Evolutionary conservation across 2,888 invertebrate species (phyloP), one percentile per base, ranked within the genome.

Genomic region (Eudasyphora cyanicolor): DNA sequence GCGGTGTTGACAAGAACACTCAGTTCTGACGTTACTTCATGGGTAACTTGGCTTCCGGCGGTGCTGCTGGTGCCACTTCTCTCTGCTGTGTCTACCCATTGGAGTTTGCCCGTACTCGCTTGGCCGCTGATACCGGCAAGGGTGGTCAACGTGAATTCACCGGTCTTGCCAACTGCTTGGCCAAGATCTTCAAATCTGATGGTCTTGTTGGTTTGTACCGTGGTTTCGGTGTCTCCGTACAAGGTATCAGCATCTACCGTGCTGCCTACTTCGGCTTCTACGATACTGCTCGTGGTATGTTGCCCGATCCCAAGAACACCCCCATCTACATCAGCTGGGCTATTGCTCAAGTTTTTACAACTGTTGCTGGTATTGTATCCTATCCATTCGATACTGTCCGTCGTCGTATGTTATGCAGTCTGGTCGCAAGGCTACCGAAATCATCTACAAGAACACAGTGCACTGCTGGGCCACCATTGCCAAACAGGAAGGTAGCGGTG

Each of bases 321-420:
- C n/a, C n/a, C n/a, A n/a, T n/a, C n/a, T 94, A 98, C 89, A 94
- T 98, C 91, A 98, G 98, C 90, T 98, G 98, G 97, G 96, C 96
- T 92, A 98, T 98, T 92, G 97, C 98, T 88, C 97, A 96, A 93
- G 95, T 87, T 88, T 97, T 97, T 84, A n/a, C n/a, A n/a, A n/a
- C n/a, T n/a, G n/a, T n/a, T n/a, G n/a, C n/a, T n/a, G n/a, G n/a
- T n/a, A n/a, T 99, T 92, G 95, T 98, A 84, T 98, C 98, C 57
- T 98, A 99, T 94, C 98, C 98, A 90, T 97, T 99, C 93, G 98
- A 99, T 93, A 98, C 98, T 42, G 96, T 96, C 90, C 95, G 98
- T 92, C 95, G 98, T 94, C 96, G 98, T 92, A 97, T 99, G 97
- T 99, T 98, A 99, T 99, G 98, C 98, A 98, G 93, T 98, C 98